Evolutionary conservation across 2,797 vertebrate genomes (phyloP).

Genomic region (Sebastes nivosus): DNA sequence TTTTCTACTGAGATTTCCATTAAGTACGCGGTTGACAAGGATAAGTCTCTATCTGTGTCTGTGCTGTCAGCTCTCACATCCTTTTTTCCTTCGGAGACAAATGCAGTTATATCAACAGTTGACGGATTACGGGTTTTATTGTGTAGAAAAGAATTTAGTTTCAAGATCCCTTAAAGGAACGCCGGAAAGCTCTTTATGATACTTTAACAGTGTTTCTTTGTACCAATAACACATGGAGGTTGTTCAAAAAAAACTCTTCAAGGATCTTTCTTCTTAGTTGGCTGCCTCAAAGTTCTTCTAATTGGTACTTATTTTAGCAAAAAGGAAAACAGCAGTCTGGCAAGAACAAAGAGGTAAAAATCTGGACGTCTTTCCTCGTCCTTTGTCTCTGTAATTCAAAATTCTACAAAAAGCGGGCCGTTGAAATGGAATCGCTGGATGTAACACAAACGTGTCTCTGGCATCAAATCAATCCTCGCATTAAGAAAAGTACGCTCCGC

Average conservation of each 20-base stretch:
- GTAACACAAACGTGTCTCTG: slow-evolving; percentile 30
- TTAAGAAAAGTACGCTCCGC: neutral
- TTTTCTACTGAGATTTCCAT: slow-evolving; percentile 42
- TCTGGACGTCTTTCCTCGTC: slow-evolving; percentile 16
- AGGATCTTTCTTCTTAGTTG: neutral
- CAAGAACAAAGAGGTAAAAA: slow-evolving; percentile 24
- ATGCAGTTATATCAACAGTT: slow-evolving; percentile 13
- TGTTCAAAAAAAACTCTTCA: neutral
- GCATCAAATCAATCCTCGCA: slow-evolving; percentile 14
- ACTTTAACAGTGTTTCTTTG: slow-evolving; percentile 7
- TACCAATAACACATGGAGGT: slow-evolving; percentile 7
- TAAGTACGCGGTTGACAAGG: slow-evolving; percentile 15
- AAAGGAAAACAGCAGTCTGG: slow-evolving; percentile 14
- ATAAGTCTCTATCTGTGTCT: slow-evolving; percentile 4
- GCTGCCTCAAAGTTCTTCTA: slow-evolving; percentile 9
- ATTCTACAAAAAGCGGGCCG: neutral
- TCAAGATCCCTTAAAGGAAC: neutral
- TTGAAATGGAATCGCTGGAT: slow-evolving; percentile 27
- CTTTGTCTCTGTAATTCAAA: slow-evolving; percentile 4
- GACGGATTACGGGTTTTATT: slow-evolving; percentile 32
- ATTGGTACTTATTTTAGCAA: neutral
- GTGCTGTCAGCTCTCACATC: neutral
- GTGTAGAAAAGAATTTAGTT: neutral
- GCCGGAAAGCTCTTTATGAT: slow-evolving; percentile 11
- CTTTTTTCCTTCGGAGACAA: slow-evolving; percentile 8